A percentile compares a stretch with the other conserved stretches of the same genome.
phyloP scores from a whole-genome alignment of 2,113 vertebrate genomes.

The Nyctereutes procyonoides region DNA sequence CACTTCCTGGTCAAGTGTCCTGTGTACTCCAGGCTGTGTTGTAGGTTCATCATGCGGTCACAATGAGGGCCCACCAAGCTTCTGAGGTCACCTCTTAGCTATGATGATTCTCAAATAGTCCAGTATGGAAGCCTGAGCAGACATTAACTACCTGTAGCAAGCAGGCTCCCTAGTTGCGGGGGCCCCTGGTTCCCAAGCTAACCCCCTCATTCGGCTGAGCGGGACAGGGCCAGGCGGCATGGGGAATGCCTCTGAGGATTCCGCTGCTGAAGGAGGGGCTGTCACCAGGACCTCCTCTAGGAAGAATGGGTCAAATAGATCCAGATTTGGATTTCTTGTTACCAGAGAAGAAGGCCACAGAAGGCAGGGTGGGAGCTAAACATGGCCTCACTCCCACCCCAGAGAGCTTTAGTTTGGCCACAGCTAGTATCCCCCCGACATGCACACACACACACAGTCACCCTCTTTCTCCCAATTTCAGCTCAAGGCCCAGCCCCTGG shows the following conservation, averaged over 20 bases:
- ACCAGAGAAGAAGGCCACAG: background rate
- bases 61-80: background rate
- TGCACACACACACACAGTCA: background rate
- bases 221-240: background rate
- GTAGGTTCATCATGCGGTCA: background rate
- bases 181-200: background rate
- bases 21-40: background rate
- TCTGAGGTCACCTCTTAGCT: background rate
- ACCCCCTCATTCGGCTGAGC: background rate
- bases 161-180: background rate
- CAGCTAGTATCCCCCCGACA: background rate
- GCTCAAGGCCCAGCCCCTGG: background rate
- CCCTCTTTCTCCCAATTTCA: background rate
- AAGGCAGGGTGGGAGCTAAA: background rate
- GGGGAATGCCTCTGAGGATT: background rate
- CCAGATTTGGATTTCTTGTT: background rate
- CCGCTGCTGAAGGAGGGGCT: background rate
- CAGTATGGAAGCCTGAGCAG: background rate
- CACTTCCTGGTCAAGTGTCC: background rate
- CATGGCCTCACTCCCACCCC: background rate
- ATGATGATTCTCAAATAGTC: background rate
- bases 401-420: background rate
- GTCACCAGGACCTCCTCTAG: background rate
- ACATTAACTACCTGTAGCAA: background rate
- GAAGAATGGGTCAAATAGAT: background rate